These are phyloP conservation scores for Nesidiocoris tenuis DNA, from an alignment of 2,888 invertebrate genomes.

Conservation along the genomic window DNA sequence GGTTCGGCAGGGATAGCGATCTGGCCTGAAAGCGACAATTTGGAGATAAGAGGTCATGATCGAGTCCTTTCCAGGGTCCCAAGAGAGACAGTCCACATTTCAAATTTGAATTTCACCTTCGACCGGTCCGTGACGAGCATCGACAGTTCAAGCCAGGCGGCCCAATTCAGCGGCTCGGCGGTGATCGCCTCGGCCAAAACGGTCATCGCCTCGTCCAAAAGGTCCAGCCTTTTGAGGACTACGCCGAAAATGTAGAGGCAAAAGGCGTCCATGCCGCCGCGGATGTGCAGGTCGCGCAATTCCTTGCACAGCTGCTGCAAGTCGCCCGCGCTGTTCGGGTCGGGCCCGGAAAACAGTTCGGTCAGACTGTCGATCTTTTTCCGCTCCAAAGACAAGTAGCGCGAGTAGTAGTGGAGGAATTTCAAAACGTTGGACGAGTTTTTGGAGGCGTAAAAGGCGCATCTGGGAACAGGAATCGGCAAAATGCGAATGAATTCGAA, in stretches of 20 bases:
- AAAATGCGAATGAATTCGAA: too few relatives aligned
- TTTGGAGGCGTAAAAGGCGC: conserved; percentile 75
- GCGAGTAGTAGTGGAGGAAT: conserved; percentile 82
- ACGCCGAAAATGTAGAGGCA: conserved; percentile 86
- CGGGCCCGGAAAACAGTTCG: conserved; percentile 63
- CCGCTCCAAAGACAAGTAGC: conserved; percentile 87
- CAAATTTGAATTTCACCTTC: conserved; percentile 56
- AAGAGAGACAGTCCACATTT: neutral
- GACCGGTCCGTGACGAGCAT: conserved; percentile 80
- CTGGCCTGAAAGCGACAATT: conserved; percentile 54
- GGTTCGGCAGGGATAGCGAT: conserved; percentile 65
- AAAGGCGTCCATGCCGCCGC: conserved; percentile 75
- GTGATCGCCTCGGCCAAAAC: conserved; percentile 77
- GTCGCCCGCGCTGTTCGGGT: conserved; percentile 58
- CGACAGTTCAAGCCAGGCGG: conserved; percentile 90
- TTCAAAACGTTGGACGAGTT: conserved; percentile 69
- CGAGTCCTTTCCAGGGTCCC: neutral
- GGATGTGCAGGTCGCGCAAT: conserved; percentile 61
- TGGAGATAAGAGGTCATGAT: conserved; percentile 52
- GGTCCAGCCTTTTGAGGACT: conserved; percentile 81
- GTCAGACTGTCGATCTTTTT: conserved; percentile 81
- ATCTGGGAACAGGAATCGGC: conserved; percentile 57
- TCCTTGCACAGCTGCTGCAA: conserved; percentile 62
- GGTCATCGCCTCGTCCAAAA: conserved; percentile 74
- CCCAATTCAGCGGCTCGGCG: conserved; percentile 85